Percentiles rank a stretch among this genome's conserved stretches.
Evolutionary conservation across 1,140 invertebrate species (phyloP).

Genomic region (Heterodera carotae): DNA sequence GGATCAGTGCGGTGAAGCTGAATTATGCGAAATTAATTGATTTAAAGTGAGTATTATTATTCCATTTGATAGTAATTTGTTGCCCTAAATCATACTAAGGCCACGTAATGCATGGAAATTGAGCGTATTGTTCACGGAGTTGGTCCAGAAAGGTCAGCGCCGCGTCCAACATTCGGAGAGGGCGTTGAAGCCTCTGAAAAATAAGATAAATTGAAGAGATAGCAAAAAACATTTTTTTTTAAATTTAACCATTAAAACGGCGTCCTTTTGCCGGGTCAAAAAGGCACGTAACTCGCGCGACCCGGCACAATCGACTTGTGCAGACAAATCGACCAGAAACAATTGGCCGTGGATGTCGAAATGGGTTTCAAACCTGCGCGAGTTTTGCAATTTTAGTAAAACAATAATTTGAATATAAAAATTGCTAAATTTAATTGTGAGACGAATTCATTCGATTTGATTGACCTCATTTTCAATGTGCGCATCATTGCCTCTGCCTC

Average conservation of each 20-base stretch:
- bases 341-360: constrained; percentile 70
- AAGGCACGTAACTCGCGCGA: constrained; percentile 71
- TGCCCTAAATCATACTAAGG: constrained; percentile 62
- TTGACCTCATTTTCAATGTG: constrained; percentile 66
- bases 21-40: no score
- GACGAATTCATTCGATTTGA: no score
- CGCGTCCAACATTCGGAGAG: constrained; percentile 73
- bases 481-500: constrained; percentile 70
- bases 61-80: no score
- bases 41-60: no score
- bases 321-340: constrained; percentile 71
- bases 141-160: constrained; percentile 70
- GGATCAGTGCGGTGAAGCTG: constrained; percentile 71
- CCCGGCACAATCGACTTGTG: constrained; percentile 70
- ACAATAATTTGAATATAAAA: no score
- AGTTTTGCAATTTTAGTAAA: no score
- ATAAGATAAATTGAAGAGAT: neutral
- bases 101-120: constrained; percentile 75
- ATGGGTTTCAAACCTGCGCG: constrained; percentile 68
- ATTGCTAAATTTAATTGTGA: no score
- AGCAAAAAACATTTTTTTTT: constrained; percentile 9
- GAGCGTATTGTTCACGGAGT: constrained; percentile 69
- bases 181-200: constrained; percentile 69
- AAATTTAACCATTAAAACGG: constrained; percentile 46
- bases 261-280: constrained; percentile 65